Base-by-base conservation (phyloP, 2,113 vertebrate species). In the Sprattus sprattus region DNA sequence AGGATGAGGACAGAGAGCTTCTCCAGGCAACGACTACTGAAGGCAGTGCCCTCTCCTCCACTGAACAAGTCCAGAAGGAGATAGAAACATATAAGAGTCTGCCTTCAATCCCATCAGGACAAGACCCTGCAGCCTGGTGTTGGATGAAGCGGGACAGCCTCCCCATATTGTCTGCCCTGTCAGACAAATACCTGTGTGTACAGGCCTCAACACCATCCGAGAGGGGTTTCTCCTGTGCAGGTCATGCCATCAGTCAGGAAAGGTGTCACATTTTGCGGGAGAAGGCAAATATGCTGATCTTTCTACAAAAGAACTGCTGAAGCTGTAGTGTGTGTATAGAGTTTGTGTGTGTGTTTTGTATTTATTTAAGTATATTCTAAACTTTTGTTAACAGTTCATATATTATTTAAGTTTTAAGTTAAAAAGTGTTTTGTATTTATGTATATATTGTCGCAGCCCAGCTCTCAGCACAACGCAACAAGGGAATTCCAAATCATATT, bases 1-100 rank as follows among this genome's bases (percentile, higher is more conserved):
- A 81, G 86, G 82, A 86, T 80, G 67, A 86, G 39, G 82, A 84
- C 82, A 10, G 67, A 84, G 71, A 86, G n/a, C 49, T 86, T 80
- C 86, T 86, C 44, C 67, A 86, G 46, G 39, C 82, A 54, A 86
- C 22, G 18, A 45, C 15, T 18, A 60, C 64, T 39, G 84, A 9
- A 84, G 84, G 49, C 44, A 60, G 71, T 64, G n/a, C 60, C 60
- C 20, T 64, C 60, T 64, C 60, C 60, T 13, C n/a, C 60, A n/a
- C 60, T 3, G 60, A 64, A 20, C 60, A 64, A 20, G 60, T 64
- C 20, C 18, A 64, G 60, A 64, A 25, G 9, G 20, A 64, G 60
- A n/a, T 64, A 5, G 20, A 64, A 9, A 2, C 5, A 4, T 64
- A 64, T 20, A 64, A 64, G n/a, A 20, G n/a, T 9, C 8, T 64